Conservation (phyloP, 2,797 vertebrate genomes). For the Propithecus deckenii region DNA sequence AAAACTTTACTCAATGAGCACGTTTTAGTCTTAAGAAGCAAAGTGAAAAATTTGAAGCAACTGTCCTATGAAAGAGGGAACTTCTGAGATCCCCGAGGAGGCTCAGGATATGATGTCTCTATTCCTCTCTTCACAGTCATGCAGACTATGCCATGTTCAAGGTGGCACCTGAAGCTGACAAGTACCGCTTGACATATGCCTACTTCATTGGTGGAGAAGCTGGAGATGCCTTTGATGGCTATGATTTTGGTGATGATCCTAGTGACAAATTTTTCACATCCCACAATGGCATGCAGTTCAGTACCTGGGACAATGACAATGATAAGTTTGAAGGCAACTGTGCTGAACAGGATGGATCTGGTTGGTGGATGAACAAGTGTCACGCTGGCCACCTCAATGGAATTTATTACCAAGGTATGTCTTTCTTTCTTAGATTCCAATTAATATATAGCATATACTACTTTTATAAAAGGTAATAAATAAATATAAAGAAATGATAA, state of each 20-base stretch:
- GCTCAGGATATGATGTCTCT: neutral
- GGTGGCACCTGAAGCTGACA: slow-evolving; percentile 89
- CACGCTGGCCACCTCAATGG: slow-evolving; percentile 97
- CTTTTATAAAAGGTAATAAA: neutral
- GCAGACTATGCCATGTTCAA: slow-evolving; percentile 94
- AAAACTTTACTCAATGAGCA: neutral
- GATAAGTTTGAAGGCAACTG: slow-evolving; percentile 93
- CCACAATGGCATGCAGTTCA: slow-evolving; percentile 97
- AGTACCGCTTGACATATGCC: slow-evolving; percentile 92
- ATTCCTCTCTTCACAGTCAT: slow-evolving; percentile 82
- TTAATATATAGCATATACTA: neutral
- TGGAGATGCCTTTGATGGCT: slow-evolving; percentile 94
- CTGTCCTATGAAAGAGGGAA: neutral
- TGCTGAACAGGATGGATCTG: slow-evolving; percentile 93
- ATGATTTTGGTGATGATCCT: slow-evolving; percentile 90
- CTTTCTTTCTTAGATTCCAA: neutral
- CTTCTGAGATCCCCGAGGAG: neutral
- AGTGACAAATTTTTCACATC: slow-evolving; percentile 93
- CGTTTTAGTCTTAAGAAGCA: neutral
- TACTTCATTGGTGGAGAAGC: slow-evolving; percentile 92
- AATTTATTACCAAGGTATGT: slow-evolving; percentile 93
- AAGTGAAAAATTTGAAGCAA: neutral
- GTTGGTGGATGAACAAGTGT: slow-evolving; percentile 99
- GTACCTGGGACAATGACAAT: slow-evolving; percentile 93
- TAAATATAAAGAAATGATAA: neutral